Base-by-base conservation (phyloP, 2,888 invertebrate genomes). In the Dynastes maya region DNA sequence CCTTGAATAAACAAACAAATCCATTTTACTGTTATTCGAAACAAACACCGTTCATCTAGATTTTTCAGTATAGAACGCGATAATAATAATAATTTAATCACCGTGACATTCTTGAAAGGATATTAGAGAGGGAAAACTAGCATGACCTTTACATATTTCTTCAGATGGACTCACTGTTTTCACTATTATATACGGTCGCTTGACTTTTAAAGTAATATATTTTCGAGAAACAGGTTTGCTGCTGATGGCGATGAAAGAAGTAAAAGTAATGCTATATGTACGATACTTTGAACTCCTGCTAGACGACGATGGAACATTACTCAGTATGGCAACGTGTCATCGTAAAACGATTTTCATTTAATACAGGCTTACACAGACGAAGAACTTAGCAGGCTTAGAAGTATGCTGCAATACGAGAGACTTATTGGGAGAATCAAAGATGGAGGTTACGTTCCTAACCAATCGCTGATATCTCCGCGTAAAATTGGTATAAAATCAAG, bases 401-500 rank as follows among this genome's bases (percentile, higher is more conserved):
- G 6, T 65, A 9, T 67, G 1, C 1, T 11, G 51, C 27, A 5
- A 5, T 29, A 70, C 29, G 32, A 70, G 1, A 13, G 29, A 8
- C 13, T n/a, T n/a, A 32, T 45, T 45, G 45, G 45, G 45, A 45
- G 45, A 45, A 45, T 11, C 45, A 58, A 37, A 32, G 29, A 58
- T 40, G 37, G 63, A 51, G 49, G 76, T 51, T 76, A 51, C 76
- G 51, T n/a, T 51, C 2, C 53, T 65, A 76, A 65, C 53, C n/a
- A n/a, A 51, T n/a, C 53, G 22, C 65, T 53, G 75, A 64, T 65
- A 49, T 76, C 53, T 4, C 64, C 22, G 13, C 8, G 80, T 78
- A n/a, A 64, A 32, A 13, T 64, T 11, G n/a, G 0, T 8, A 32
- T 37, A 82, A 80, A 80, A 79, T 80, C 76, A 2, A 45, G 45